These are phyloP conservation scores for Aspidoscelis tigris DNA, from an alignment of 2,113 vertebrate genomes.

Conservation along the genomic window DNA sequence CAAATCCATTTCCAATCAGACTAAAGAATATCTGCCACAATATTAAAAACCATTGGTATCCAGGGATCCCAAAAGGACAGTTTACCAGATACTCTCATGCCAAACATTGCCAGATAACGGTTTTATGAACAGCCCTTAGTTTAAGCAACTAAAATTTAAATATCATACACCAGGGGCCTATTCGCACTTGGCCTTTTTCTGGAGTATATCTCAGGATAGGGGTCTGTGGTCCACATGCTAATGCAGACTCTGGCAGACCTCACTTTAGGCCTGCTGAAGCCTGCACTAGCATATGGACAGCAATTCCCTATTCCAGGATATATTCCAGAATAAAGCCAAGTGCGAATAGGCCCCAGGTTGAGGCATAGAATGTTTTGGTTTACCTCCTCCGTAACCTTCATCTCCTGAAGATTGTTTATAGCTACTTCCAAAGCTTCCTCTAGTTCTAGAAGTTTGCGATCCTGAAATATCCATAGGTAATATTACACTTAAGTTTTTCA, in stretches of 20 bases:
- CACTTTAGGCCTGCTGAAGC: no score
- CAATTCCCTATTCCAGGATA: no score
- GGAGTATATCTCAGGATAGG: no score
- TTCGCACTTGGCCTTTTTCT: no score
- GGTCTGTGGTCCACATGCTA: no score
- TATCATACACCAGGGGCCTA: background rate
- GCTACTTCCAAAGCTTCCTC: conserved; percentile 72
- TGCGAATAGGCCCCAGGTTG: no score
- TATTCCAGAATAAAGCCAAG: no score
- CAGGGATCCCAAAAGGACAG: no score
- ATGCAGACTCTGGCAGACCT: no score
- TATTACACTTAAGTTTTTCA: background rate
- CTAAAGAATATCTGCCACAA: background rate
- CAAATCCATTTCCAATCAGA: background rate
- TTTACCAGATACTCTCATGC: no score
- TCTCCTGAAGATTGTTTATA: conserved; percentile 61
- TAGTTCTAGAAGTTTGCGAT: conserved; percentile 63
- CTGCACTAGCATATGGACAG: no score
- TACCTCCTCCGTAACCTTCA: conserved; percentile 69
- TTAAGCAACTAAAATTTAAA: background rate
- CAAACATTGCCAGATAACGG: background rate
- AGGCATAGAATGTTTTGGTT: conserved; percentile 40
- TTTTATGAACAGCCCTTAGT: background rate
- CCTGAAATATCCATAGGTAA: conserved; percentile 53
- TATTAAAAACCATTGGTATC: no score